Conservation (phyloP, 2,113 vertebrate species). For the Cyprinodon variegatus region DNA sequence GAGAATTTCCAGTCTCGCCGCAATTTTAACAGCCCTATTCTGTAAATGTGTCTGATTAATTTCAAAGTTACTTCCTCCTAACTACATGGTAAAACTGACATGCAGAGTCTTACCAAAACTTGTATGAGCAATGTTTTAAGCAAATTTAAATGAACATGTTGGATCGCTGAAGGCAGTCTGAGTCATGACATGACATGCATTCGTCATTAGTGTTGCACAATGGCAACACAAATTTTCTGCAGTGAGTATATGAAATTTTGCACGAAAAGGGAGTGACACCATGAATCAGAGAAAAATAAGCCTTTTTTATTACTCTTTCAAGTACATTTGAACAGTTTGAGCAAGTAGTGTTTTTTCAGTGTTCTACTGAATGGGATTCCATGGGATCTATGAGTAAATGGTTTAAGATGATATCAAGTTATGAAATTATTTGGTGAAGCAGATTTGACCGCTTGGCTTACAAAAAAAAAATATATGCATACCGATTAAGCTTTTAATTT, state of each 20-base stretch:
- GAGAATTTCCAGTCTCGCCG: background rate
- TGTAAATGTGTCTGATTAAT: background rate
- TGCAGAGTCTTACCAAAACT: background rate
- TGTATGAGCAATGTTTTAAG: background rate
- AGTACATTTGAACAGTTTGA: background rate
- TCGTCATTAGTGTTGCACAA: constrained; percentile 42
- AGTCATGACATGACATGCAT: constrained; percentile 27
- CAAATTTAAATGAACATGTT: constrained; percentile 3
- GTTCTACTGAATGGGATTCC: background rate
- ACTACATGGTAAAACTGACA: constrained; percentile 14
- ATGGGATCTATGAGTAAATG: background rate
- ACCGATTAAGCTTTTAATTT: background rate
- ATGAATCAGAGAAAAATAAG: no score
- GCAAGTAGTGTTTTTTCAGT: background rate
- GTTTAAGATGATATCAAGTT: background rate
- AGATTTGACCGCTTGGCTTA: background rate
- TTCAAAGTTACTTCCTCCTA: background rate
- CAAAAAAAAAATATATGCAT: no score
- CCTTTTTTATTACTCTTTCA: background rate
- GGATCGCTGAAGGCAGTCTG: constrained; percentile 18
- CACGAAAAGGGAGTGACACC: no score
- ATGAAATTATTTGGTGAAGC: background rate
- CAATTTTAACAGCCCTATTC: background rate
- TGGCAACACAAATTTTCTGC: background rate
- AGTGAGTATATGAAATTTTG: background rate